These are phyloP conservation scores for Erebia palarica DNA, from an alignment of 2,888 invertebrate species.

Conservation along the genomic window DNA sequence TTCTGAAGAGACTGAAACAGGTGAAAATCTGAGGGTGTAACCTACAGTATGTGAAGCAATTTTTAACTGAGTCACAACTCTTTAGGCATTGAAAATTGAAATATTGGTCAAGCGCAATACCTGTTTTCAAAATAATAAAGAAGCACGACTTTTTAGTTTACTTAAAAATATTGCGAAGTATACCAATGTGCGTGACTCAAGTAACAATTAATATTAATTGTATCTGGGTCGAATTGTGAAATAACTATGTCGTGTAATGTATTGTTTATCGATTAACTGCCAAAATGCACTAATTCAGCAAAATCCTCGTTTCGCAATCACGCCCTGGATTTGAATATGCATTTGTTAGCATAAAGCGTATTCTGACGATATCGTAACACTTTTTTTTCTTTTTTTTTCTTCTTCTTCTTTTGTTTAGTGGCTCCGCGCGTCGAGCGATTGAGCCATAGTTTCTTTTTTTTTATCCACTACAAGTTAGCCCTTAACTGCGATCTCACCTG, in stretches of 20 bases:
- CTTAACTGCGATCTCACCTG: too few relatives aligned
- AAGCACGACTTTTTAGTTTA: neutral
- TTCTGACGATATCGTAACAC: neutral
- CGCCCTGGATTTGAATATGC: conserved; percentile 39
- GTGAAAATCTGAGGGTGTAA: too few relatives aligned
- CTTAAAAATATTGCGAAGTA: neutral
- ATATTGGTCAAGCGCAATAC: conserved; percentile 1
- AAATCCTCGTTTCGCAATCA: conserved; percentile 42
- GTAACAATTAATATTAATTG: conserved; percentile 27
- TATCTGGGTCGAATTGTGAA: conserved; percentile 45
- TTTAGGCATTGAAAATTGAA: conserved; percentile 1
- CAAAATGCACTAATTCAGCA: conserved; percentile 43
- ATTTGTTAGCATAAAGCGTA: conserved; percentile 17
- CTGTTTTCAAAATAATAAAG: neutral
- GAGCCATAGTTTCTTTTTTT: too few relatives aligned
- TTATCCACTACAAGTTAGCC: too few relatives aligned
- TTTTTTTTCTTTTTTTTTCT: too few relatives aligned
- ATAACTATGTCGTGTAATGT: conserved; percentile 24
- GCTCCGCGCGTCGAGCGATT: too few relatives aligned
- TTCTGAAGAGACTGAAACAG: too few relatives aligned
- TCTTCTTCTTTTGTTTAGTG: too few relatives aligned
- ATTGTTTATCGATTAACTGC: conserved; percentile 44
- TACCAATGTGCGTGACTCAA: conserved; percentile 31
- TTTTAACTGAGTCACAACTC: too few relatives aligned
- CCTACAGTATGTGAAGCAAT: too few relatives aligned